Base-by-base conservation (phyloP, 2,797 vertebrate genomes). In the Pitangus sulphuratus region DNA sequence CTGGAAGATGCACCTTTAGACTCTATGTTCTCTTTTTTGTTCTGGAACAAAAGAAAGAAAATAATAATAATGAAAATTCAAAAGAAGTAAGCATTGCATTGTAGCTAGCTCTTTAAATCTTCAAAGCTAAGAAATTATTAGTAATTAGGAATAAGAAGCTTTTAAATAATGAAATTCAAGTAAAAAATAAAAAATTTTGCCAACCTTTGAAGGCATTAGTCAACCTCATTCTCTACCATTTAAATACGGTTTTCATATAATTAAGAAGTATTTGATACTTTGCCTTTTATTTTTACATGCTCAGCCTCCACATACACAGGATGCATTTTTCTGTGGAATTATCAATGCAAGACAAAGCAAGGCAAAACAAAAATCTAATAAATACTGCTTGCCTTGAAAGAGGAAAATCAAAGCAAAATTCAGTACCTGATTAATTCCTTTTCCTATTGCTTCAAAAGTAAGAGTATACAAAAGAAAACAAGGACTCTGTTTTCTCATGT, bases 341-440 rank as follows among this genome's bases (percentile, higher is more conserved):
- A 64, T 7, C n/a, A 69, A 40, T 19, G 28, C 14, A 89, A 79
- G 33, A 66, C 9, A 91, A 75, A 65, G 16, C 44, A 85, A 74
- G 56, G 3, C 3, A 85, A 65, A 92, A 35, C 4, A 71, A 79
- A 89, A 90, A 44, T 54, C 58, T n/a, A 75, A 19, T 53, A 84
- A 37, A 82, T 44, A 45, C 9, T 42, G 5, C 20, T 64, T 64
- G 39, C 19, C 42, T 57, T 87, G n/a, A 84, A 82, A 90, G n/a
- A 87, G 14, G 54, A 84, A 93, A 91, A 84, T 51, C 39, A 66
- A 93, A 84, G 42, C 12, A 91, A 90, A 92, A 50, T 25, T 80
- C 56, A 68, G 37, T 45, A 71, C 33, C 19, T n/a, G 48, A 77
- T 84, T 28, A 87, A 87, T 14, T 68, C 13, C 33, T 48, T 74